phyloP scores from a whole-genome alignment of 2,797 vertebrate genomes.

The Anabas testudineus region DNA sequence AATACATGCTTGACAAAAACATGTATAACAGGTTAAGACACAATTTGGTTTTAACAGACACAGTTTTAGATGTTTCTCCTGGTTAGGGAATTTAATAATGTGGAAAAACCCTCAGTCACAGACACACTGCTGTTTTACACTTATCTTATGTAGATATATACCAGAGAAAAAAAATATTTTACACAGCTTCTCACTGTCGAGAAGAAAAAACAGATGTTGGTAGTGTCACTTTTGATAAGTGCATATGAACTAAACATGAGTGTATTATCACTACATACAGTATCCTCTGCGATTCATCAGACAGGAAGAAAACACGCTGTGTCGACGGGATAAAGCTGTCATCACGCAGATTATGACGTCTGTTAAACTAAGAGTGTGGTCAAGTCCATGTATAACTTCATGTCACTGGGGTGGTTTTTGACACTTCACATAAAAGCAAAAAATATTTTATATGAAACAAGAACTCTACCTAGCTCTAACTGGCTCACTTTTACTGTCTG shows the following conservation, averaged over 20 bases:
- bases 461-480: neutral
- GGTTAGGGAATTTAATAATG: slow-evolving; percentile 7
- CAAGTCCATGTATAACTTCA: neutral
- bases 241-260: slow-evolving; percentile 5
- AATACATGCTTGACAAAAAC: neutral
- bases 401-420: neutral
- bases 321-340: neutral
- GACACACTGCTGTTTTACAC: neutral
- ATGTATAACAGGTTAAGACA: slow-evolving; percentile 10
- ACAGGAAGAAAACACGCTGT: neutral
- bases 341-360: slow-evolving; percentile 29
- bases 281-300: slow-evolving; percentile 32
- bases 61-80: slow-evolving; percentile 1
- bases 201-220: neutral
- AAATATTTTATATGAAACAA: neutral
- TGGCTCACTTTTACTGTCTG: neutral
- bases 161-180: slow-evolving; percentile 10
- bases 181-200: neutral
- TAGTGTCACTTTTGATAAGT: neutral
- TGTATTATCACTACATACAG: slow-evolving; percentile 48
- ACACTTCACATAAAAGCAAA: neutral
- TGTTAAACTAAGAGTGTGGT: slow-evolving; percentile 11
- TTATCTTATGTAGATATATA: neutral
- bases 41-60: slow-evolving; percentile 2
- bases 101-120: slow-evolving; percentile 8